Conservation (phyloP, 2,113 vertebrate species). For the Rhinopomastus cyanomelas region DNA sequence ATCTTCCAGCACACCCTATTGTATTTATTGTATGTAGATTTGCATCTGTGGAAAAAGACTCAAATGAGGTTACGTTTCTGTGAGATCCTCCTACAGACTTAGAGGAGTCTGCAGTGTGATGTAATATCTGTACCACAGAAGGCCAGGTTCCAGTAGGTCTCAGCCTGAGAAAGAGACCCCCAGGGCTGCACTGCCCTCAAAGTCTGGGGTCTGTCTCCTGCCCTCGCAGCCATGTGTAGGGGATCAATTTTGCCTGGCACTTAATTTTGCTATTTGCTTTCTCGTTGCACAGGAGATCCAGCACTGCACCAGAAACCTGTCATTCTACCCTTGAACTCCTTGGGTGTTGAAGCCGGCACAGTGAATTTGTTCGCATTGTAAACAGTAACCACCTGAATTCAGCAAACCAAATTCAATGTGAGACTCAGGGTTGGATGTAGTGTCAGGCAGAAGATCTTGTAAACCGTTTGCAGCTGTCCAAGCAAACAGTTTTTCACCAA, state of each 20-base stretch:
- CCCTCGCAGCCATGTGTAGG: neutral
- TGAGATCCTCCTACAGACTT: neutral
- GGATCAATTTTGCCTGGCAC: neutral
- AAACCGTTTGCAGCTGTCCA: neutral
- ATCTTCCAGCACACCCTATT: constrained; percentile 4
- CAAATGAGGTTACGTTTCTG: neutral
- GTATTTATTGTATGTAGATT: constrained; percentile 18
- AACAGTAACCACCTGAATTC: neutral
- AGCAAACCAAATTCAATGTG: neutral
- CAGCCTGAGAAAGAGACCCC: neutral
- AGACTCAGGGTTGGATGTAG: neutral
- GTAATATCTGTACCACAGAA: neutral
- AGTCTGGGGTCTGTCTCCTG: neutral
- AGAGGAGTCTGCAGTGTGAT: neutral
- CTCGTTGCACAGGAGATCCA: neutral
- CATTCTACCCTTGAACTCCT: accelerated
- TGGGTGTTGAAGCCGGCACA: neutral
- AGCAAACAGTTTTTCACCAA: neutral
- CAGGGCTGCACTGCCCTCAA: neutral
- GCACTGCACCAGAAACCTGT: neutral
- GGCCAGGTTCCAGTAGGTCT: neutral
- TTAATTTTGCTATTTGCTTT: neutral
- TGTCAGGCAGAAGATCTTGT: neutral
- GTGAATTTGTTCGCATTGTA: neutral
- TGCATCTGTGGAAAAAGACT: constrained; percentile 34